A percentile compares a stretch with the other conserved stretches of the same genome.
Conservation (phyloP, 1,140 invertebrate genomes). For the Apolygus lucorum region DNA sequence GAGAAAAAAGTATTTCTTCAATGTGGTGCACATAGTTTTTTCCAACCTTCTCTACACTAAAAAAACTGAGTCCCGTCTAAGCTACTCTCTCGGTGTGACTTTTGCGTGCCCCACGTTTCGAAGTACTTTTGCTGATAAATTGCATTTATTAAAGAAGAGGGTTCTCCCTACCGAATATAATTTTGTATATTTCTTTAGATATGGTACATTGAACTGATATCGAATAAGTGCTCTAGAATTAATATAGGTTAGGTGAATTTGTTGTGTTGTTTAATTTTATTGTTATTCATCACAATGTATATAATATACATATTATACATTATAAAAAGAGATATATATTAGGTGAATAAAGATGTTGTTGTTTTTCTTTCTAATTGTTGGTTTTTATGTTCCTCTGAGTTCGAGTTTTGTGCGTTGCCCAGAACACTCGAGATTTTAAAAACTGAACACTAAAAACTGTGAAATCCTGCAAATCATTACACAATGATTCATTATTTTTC, state of each 20-base stretch:
- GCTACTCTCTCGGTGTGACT: too few species aligned
- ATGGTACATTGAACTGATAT: conserved; percentile 11
- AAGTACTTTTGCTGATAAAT: conserved; percentile 1
- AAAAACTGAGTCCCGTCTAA: too few species aligned
- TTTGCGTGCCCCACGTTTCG: not conserved
- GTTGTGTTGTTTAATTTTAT: conserved; percentile 15
- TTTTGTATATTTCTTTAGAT: conserved; percentile 10
- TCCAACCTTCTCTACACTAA: too few species aligned
- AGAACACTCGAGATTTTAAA: too few species aligned
- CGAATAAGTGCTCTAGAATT: conserved; percentile 9
- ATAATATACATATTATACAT: not conserved
- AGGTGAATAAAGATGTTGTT: conserved; percentile 13
- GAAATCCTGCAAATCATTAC: too few species aligned
- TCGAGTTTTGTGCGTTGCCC: too few species aligned
- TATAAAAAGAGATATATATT: conserved; percentile 7
- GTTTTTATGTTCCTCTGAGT: not conserved
- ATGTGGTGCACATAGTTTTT: too few species aligned
- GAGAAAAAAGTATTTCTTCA: too few species aligned
- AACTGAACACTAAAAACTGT: too few species aligned
- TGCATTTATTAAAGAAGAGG: not conserved
- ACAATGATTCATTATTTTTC: too few species aligned
- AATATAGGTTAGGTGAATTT: not conserved
- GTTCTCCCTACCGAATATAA: not conserved
- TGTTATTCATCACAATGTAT: not conserved
- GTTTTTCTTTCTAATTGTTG: not conserved